These are phyloP conservation scores for Boloria euphrosyne DNA, from an alignment of 2,888 invertebrate species.

Conservation along the genomic window DNA sequence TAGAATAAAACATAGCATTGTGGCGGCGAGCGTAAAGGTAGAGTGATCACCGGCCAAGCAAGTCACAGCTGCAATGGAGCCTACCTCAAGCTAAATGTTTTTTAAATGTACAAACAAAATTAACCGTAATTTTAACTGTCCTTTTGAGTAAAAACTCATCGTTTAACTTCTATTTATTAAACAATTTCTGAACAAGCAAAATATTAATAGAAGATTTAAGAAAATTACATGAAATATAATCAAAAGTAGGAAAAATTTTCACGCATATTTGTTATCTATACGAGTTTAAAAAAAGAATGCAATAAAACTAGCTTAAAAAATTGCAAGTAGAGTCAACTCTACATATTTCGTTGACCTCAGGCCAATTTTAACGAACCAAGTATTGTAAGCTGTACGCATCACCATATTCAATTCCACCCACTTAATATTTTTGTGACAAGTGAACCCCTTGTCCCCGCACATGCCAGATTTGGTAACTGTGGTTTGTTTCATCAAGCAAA, in stretches of 20 bases:
- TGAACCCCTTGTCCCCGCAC: constrained; percentile 63
- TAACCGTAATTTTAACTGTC: too few relatives aligned
- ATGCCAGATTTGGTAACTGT: constrained; percentile 60
- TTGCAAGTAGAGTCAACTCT: background rate
- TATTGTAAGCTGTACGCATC: constrained; percentile 62
- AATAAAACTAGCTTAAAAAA: background rate
- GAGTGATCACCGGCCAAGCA: constrained; percentile 42
- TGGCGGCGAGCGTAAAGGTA: constrained; percentile 66
- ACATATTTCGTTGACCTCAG: constrained; percentile 36
- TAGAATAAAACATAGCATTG: constrained; percentile 61
- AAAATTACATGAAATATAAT: too few relatives aligned
- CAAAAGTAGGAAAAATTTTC: too few relatives aligned
- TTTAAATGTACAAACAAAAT: background rate
- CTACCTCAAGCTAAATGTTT: constrained; percentile 5
- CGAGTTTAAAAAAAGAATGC: too few relatives aligned
- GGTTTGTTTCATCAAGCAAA: constrained; percentile 40
- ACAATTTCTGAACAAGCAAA: too few relatives aligned
- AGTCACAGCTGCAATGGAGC: constrained; percentile 44
- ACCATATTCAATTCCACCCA: constrained; percentile 74
- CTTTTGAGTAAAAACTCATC: too few relatives aligned
- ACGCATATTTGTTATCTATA: too few relatives aligned
- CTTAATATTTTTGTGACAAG: constrained; percentile 68
- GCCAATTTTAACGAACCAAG: constrained; percentile 69
- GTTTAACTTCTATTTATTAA: too few relatives aligned
- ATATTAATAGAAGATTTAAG: too few relatives aligned